phyloP scores from a whole-genome alignment of 35 echinoderm and acorn worm species.

The Anneissia japonica region DNA sequence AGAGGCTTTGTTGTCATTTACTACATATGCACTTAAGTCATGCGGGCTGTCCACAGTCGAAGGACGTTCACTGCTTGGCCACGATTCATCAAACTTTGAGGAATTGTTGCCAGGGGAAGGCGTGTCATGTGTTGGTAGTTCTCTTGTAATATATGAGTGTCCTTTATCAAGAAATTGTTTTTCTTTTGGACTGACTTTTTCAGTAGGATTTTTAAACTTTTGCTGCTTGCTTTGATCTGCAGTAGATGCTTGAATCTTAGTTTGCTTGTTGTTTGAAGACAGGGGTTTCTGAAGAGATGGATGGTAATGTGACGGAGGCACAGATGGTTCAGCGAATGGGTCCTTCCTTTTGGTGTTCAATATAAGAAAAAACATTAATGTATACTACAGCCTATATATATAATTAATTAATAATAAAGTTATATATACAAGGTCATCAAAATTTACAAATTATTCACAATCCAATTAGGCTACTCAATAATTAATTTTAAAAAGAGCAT shows the following conservation, averaged over 20 bases:
- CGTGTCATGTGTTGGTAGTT: slow-evolving; percentile 90
- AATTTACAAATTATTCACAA: too few relatives aligned
- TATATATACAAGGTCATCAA: too few relatives aligned
- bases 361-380: background rate
- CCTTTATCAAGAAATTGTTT: slow-evolving; percentile 55
- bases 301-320: slow-evolving; percentile 60
- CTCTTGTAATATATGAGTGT: slow-evolving; percentile 66
- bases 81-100: slow-evolving; percentile 93
- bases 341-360: slow-evolving; percentile 45
- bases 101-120: slow-evolving; percentile 80
- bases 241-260: background rate
- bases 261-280: slow-evolving; percentile 40
- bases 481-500: too few relatives aligned
- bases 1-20: background rate
- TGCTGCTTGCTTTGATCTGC: background rate
- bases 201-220: background rate
- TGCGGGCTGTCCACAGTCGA: slow-evolving; percentile 62
- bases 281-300: slow-evolving; percentile 56
- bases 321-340: slow-evolving; percentile 60
- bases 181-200: slow-evolving; percentile 45
- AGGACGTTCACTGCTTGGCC: slow-evolving; percentile 85
- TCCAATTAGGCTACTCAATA: too few relatives aligned
- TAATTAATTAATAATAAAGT: too few relatives aligned
- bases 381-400: background rate
- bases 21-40: background rate